Percentiles rank a stretch among this genome's conserved stretches.
Conservation (phyloP, 2,888 invertebrate genomes). For the Flabesymbios commensalis region DNA sequence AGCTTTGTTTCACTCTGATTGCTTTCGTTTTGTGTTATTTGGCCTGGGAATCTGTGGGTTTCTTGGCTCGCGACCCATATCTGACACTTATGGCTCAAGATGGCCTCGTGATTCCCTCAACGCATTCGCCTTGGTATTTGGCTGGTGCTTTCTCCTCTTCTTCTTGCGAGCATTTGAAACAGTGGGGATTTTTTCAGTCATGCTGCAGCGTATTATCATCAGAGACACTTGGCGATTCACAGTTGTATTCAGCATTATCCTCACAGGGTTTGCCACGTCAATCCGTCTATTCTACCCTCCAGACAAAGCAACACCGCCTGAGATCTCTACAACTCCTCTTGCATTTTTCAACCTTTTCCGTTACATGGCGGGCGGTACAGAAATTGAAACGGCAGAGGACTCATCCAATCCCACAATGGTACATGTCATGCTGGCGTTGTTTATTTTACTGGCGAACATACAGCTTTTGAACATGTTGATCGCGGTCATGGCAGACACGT, state of each 20-base stretch:
- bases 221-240: not conserved
- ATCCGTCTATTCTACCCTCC: too few species aligned
- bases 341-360: slow-evolving; percentile 1
- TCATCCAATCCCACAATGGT: not conserved
- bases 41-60: too few species aligned
- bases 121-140: too few species aligned
- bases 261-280: not conserved
- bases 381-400: not conserved
- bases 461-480: not conserved
- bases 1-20: too few species aligned
- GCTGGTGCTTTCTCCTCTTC: slow-evolving; percentile 6
- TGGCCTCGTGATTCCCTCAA: too few species aligned
- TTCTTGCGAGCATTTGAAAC: slow-evolving; percentile 8
- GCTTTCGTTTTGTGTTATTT: too few species aligned
- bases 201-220: not conserved
- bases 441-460: not conserved
- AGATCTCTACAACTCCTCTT: not conserved
- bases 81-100: too few species aligned
- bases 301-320: too few species aligned
- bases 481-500: not conserved
- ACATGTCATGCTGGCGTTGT: not conserved
- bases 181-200: slow-evolving; percentile 4
- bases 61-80: too few species aligned
- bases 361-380: not conserved
- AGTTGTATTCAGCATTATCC: not conserved